phyloP scores from a whole-genome alignment of 1,140 invertebrate genomes.

The Calliphora vicina region DNA sequence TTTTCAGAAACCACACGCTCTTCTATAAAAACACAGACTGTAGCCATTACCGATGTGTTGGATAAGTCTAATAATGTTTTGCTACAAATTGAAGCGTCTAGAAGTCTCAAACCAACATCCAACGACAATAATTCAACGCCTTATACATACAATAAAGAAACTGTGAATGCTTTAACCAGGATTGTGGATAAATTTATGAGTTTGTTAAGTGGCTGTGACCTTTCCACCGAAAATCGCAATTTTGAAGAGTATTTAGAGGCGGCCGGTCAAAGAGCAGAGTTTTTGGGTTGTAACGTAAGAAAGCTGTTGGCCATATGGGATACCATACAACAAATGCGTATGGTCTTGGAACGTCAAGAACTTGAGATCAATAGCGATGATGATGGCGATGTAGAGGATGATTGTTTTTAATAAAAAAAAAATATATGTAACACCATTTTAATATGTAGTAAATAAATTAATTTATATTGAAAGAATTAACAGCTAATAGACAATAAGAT shows the following conservation, averaged over 20 bases:
- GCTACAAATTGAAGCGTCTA: conserved; percentile 48
- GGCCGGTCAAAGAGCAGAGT: conserved; percentile 45
- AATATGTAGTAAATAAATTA: not conserved
- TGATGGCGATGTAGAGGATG: conserved; percentile 14
- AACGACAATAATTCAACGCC: conserved; percentile 25
- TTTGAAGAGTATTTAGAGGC: conserved; percentile 37
- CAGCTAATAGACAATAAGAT: conserved; percentile 47
- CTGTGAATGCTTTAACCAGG: conserved; percentile 44
- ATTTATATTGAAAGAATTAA: conserved; percentile 31
- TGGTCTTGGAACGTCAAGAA: conserved; percentile 36
- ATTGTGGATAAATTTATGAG: conserved; percentile 50
- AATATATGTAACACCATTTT: conserved; percentile 10
- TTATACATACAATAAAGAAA: conserved; percentile 44
- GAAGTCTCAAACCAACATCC: conserved; percentile 35
- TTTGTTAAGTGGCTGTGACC: conserved; percentile 36
- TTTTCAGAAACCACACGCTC: conserved; percentile 41
- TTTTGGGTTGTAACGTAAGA: conserved; percentile 46
- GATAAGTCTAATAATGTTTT: conserved; percentile 54
- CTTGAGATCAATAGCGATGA: conserved; percentile 29
- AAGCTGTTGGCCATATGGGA: conserved; percentile 52
- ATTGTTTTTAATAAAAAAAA: conserved; percentile 29
- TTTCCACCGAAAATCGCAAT: not conserved
- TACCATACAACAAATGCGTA: conserved; percentile 45
- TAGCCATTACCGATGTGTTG: conserved; percentile 48
- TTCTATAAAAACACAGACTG: conserved; percentile 41